Base-by-base conservation (phyloP, 2,797 vertebrate species). In the Lagodon rhomboides region DNA sequence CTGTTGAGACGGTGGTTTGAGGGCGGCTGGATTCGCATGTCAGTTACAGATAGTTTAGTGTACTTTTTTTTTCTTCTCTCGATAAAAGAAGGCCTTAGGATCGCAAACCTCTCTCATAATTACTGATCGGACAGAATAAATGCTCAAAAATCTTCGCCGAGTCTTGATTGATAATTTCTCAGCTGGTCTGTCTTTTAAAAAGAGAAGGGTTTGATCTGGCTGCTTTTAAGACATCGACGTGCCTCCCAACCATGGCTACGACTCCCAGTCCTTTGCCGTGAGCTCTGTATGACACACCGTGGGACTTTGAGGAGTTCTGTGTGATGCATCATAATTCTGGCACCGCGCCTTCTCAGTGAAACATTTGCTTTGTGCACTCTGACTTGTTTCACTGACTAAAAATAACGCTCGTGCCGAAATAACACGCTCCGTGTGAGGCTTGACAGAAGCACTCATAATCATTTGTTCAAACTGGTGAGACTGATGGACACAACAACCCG, bases 1-100 rank as follows among this genome's bases (percentile, higher is more conserved):
- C 77, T 87, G 87, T 78, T 77, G 68, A 92, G 89, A 85, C 25
- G 56, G 60, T 86, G 73, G 84, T 86, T 85, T 76, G 10, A 83
- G 60, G 54, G 66, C 6, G 56, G 73, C 78, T 75, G 68, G 70
- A 64, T 54, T 76, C 20, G 34, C 56, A 55, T 18, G 3, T 62
- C 17, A 30, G 47, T 63, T 22, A 15, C 34, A 49, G 60, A 72
- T 3, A 51, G 60, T 51, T 49, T 64, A 9, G 27, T 51, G 9
- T n/a, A 7, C 30, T 30, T 59, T 12, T 54, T 3, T 54, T 13
- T 2, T 15, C 68, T 70, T 68, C 25, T 54, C n/a, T 66, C 16
- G 12, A 23, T 0, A 58, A 50, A 64, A 41, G 5, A 70, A 25
- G 16, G 44, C 49, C 20, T 51, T 5, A 55, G 59, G 27, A 23